Evolutionary conservation across 2,797 vertebrate species (phyloP).

Genomic region (Stomatorhinus walkeri): DNA sequence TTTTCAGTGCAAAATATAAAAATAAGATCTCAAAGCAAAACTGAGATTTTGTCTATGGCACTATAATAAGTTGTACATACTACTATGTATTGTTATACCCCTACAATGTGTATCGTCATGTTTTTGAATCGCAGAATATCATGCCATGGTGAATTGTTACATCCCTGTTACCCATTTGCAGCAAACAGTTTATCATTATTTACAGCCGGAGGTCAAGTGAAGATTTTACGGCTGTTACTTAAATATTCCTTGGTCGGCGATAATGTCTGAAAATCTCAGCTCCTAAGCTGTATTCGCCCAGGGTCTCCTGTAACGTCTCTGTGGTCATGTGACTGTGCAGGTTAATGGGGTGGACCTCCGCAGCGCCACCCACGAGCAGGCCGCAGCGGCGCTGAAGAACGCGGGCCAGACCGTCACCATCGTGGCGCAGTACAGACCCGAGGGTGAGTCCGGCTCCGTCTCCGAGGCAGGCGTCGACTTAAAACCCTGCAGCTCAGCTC

Average conservation of each 20-base stretch:
- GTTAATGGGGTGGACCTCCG: slow-evolving; percentile 90
- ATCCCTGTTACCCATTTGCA: neutral
- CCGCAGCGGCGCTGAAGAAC: slow-evolving; percentile 87
- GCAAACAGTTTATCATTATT: neutral
- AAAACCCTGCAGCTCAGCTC: neutral
- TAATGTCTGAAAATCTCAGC: neutral
- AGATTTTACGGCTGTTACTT: neutral
- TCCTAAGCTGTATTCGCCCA: neutral
- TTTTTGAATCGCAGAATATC: neutral
- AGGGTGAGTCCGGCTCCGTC: slow-evolving; percentile 63
- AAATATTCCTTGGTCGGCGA: neutral
- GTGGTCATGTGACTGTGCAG: slow-evolving; percentile 45
- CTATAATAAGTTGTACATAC: neutral
- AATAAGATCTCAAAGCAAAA: neutral
- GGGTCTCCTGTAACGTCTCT: neutral
- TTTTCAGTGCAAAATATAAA: neutral
- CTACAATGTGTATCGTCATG: neutral
- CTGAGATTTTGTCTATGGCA: neutral
- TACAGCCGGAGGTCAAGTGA: neutral
- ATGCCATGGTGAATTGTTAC: neutral
- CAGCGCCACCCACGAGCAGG: slow-evolving; percentile 90
- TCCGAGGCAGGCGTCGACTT: neutral
- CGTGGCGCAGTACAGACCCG: slow-evolving; percentile 85
- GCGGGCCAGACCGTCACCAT: slow-evolving; percentile 90
- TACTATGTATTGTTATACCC: neutral